Evolutionary conservation across 1,140 invertebrate genomes (phyloP), one percentile per base, ranked within the genome.

Genomic region (Amphibalanus amphitrite): DNA sequence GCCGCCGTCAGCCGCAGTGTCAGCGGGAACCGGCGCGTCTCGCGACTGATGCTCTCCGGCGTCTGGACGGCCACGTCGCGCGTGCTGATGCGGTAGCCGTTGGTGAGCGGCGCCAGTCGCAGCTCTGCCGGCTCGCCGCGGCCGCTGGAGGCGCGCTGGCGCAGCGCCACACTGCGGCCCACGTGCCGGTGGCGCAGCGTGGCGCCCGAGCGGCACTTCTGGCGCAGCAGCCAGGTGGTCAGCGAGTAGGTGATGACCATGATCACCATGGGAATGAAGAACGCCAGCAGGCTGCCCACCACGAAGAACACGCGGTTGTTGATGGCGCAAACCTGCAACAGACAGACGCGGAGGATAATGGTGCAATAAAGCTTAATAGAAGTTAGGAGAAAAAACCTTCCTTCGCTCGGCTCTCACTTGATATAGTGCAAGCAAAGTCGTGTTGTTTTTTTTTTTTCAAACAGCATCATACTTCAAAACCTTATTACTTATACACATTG

Each of bases 241-340:
- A 95, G 83, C 0, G 90, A 86, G 78, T 97, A 97, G 3, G 94
- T 96, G 64, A 94, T 82, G 76, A 96, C 82, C 94, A 98, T 98
- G 69, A 97, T 93, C 6, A 89, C 84, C 69, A 98, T 84, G 1
- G 95, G 95, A 73, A 97, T 92, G 82, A 96, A 96, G 82, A 98
- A 98, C 85, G 86, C 92, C 69, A 95, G 86, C 75, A 96, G 80
- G 0, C 92, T 95, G 0, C 90, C 91, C 76, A 93, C 90, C 6
- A 92, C 87, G 83, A 90, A 91, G 82, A 93, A 94, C 20, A 88
- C 84, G 23, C 88, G 82, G 80, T 93, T 93, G 81, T 91, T 91
- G 76, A 95, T 94, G 69, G 89, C 88, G 80, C 92, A 95, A 30
- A 85, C 78, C 29, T 86, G 70, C 4, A n/a, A 65, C 26, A 8